Base-by-base conservation (phyloP, 2,113 vertebrate genomes). In the Tangachromis dhanisi region DNA sequence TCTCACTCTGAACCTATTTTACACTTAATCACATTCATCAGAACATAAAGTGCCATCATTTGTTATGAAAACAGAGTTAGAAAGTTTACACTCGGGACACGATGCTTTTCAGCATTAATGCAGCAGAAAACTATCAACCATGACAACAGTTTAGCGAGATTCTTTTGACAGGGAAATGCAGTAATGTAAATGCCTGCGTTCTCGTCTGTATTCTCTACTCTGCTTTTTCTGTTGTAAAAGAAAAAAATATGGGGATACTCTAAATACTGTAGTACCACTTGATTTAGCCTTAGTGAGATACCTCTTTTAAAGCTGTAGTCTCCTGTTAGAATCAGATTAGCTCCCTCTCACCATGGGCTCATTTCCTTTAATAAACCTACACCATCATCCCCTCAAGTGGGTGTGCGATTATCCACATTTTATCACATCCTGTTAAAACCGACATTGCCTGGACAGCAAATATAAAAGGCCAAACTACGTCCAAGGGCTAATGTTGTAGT, bases 311-410 rank as follows among this genome's bases (percentile, higher is more conserved):
- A 84, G 33, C 88, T 26, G 17, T 16, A 81, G 84, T 47, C 24
- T 83, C 55, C 86, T 68, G 68, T 66, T 89, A 61, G 53, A 92
- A 91, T 92, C 85, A 88, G 81, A 92, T 89, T 54, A 83, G 81
- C 87, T 90, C 87, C 31, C 81, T 63, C 83, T 79, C 47, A 81
- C 86, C 80, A 42, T 53, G 47, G 90, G 86, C 84, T 90, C 88
- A 89, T 93, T 93, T 91, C 89, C 84, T 92, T 93, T 94, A 92
- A 93, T 95, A 93, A 94, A 94, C 88, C 89, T 90, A 90, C 89
- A 86, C 90, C 92, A 93, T 95, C 93, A 93, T 93, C 81, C 90
- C 86, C 89, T 96, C 91, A 92, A 96, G 94, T 94, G 93, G 93
- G 89, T 87, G 88, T 93, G 89, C 90, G 89, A 94, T 95, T 93